Evolutionary conservation across 1,140 invertebrate species (phyloP), one percentile per base, ranked within the genome.

Genomic region (Macrosteles quadrilineatus): DNA sequence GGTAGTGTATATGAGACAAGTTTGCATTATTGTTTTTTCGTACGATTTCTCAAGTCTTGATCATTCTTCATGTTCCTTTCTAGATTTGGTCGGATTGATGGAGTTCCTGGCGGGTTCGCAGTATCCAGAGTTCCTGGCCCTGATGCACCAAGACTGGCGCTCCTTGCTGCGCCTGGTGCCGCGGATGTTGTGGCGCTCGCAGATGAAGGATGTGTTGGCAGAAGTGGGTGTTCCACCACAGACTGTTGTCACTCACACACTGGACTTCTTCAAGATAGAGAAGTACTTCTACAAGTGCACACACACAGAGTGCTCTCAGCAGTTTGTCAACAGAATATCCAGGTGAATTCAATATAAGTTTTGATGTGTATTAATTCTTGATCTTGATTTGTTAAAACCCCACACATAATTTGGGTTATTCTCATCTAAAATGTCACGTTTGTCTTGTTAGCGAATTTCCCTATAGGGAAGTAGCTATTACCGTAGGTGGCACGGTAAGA

Each of bases 1-100:
- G n/a, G n/a, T n/a, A n/a, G n/a, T n/a, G n/a, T n/a, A n/a, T n/a
- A n/a, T n/a, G n/a, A n/a, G n/a, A n/a, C n/a, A n/a, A n/a, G n/a
- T n/a, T n/a, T n/a, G n/a, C n/a, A n/a, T n/a, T n/a, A n/a, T n/a
- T n/a, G n/a, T n/a, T n/a, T n/a, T n/a, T n/a, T n/a, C n/a, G n/a
- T n/a, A n/a, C n/a, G n/a, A n/a, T n/a, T n/a, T n/a, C n/a, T n/a
- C n/a, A n/a, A n/a, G n/a, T n/a, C n/a, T n/a, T n/a, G n/a, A n/a
- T n/a, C n/a, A n/a, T n/a, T n/a, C n/a, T n/a, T n/a, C n/a, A n/a
- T n/a, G 6, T 53, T 76, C 76, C 25, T 75, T 83, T 70, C 57
- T 78, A 80, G 89, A 92, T 83, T 76, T 93, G n/a, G 87, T 85
- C 78, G 90, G 90, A 0, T 77, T 94, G 14, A 76, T 93, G 9